phyloP scores from a whole-genome alignment of 2,888 invertebrate genomes.

The Polylopha cassiicola region DNA sequence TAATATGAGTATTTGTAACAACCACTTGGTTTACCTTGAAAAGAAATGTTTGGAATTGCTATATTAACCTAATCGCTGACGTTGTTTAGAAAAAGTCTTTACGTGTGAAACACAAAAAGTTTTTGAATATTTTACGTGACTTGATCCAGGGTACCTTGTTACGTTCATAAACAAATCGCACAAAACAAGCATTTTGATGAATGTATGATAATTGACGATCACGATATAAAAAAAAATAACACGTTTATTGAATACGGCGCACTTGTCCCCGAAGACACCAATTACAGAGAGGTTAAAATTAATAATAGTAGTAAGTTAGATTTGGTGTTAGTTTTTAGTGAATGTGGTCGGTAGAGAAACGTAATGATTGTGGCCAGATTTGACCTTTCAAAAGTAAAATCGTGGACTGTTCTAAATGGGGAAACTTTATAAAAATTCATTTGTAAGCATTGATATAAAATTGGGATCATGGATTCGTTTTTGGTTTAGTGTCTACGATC shows the following conservation, averaged over 20 bases:
- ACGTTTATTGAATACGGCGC: slow-evolving; percentile 17
- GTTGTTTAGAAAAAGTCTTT: slow-evolving; percentile 4
- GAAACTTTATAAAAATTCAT: too few species aligned
- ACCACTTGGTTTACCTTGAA: too few species aligned
- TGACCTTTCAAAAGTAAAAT: slow-evolving; percentile 12
- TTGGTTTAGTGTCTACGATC: too few species aligned
- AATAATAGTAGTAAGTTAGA: slow-evolving; percentile 46
- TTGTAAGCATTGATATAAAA: too few species aligned
- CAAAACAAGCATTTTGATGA: slow-evolving; percentile 10
- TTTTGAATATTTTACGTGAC: slow-evolving; percentile 58
- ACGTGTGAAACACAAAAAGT: slow-evolving; percentile 30
- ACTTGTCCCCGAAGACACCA: slow-evolving; percentile 58
- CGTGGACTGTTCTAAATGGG: too few species aligned
- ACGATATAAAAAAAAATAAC: too few species aligned
- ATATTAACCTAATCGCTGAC: not conserved
- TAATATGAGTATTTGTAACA: too few species aligned
- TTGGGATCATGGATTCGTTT: too few species aligned
- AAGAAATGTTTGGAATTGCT: not conserved
- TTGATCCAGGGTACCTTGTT: slow-evolving; percentile 54
- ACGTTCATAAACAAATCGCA: slow-evolving; percentile 24
- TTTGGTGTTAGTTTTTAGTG: slow-evolving; percentile 67
- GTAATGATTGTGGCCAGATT: slow-evolving; percentile 18
- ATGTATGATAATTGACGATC: not conserved
- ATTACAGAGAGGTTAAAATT: slow-evolving; percentile 43
- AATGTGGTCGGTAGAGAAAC: slow-evolving; percentile 66